These are phyloP conservation scores for Exephanes ischioxanthus DNA, from an alignment of 2,888 invertebrate species.

Conservation along the genomic window DNA sequence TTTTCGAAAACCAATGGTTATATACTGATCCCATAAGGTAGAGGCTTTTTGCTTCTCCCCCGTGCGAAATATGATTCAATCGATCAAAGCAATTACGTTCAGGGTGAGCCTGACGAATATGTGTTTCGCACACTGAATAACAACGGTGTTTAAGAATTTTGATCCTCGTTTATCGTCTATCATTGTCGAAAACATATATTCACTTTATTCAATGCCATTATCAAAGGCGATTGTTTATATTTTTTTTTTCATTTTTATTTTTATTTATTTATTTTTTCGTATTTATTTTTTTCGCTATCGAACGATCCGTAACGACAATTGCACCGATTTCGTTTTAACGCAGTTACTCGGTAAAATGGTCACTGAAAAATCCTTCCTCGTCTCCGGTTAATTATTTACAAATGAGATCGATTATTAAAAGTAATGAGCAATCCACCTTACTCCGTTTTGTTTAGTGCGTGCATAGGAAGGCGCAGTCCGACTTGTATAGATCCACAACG, in stretches of 20 bases:
- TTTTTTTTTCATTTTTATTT: not conserved
- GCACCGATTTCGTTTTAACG: constrained; percentile 42
- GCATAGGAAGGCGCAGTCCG: constrained; percentile 76
- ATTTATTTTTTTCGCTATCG: not conserved
- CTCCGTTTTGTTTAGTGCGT: constrained; percentile 71
- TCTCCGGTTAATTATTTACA: constrained; percentile 75
- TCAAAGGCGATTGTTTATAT: constrained; percentile 43
- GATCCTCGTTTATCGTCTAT: constrained; percentile 22
- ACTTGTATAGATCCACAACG: constrained; percentile 67
- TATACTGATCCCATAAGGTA: constrained; percentile 23
- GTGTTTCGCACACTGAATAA: constrained; percentile 58
- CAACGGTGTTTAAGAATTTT: constrained; percentile 48
- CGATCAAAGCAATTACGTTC: constrained; percentile 34
- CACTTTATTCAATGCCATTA: constrained; percentile 42
- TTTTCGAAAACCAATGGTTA: constrained; percentile 37
- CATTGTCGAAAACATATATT: constrained; percentile 31
- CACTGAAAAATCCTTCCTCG: constrained; percentile 34
- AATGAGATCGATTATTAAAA: constrained; percentile 78
- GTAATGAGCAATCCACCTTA: constrained; percentile 77
- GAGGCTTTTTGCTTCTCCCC: constrained; percentile 51
- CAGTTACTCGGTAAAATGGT: constrained; percentile 54
- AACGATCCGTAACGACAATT: constrained; percentile 46
- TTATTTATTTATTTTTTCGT: not conserved
- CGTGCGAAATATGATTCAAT: constrained; percentile 41
- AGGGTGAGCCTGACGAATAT: constrained; percentile 27